Percentiles rank a stretch among this genome's conserved stretches.
Conservation (phyloP, 30 jellyfish, hydroid and myxozoan species). For the Morbakka virulenta region DNA sequence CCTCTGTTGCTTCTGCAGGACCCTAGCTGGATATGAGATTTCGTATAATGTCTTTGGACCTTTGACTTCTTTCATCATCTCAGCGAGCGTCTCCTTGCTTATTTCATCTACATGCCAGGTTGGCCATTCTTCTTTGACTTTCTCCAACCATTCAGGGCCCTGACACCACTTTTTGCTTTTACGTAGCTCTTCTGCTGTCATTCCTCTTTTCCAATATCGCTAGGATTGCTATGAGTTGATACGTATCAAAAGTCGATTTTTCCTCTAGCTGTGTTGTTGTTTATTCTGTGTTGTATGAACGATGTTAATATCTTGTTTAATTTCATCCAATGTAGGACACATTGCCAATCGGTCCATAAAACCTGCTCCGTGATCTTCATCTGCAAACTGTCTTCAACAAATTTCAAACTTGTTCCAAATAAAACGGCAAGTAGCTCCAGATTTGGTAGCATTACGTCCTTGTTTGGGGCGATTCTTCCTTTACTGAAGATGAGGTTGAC, state of each 20-base stretch:
- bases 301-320: neutral
- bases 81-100: neutral
- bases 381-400: neutral
- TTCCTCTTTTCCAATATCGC: constrained; percentile 1
- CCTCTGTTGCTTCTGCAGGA: no score
- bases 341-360: constrained; percentile 21
- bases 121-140: no score
- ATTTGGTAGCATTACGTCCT: constrained; percentile 3
- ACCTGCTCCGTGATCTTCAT: neutral
- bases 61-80: neutral
- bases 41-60: constrained; percentile 17
- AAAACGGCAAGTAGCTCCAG: constrained; percentile 3
- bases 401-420: constrained; percentile 7
- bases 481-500: constrained; percentile 2
- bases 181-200: neutral
- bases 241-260: constrained; percentile 6
- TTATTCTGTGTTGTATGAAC: constrained; percentile 13
- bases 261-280: neutral
- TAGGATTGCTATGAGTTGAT: constrained; percentile 1
- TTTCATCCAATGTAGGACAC: constrained; percentile 16
- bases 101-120: constrained; percentile 8
- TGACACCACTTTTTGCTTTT: no score
- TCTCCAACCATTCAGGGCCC: no score
- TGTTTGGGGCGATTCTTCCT: constrained; percentile 9
- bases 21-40: neutral